A percentile compares a stretch with the other conserved stretches of the same genome.
phyloP scores from a whole-genome alignment of 2,113 vertebrate genomes.

The Aphyosemion australe region DNA sequence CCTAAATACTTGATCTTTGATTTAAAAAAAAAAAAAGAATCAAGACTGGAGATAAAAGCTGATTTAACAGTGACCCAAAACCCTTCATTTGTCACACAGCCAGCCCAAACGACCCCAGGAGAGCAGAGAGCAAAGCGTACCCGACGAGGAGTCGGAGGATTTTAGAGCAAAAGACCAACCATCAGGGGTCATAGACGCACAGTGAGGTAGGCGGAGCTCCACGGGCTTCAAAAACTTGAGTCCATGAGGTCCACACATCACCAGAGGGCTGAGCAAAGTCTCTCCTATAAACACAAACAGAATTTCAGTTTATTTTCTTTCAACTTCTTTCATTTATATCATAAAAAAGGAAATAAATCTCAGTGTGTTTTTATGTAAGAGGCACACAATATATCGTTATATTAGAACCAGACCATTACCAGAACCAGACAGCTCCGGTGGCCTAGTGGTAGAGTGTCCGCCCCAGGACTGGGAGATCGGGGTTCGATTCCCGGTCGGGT shows the following conservation, averaged over 20 bases:
- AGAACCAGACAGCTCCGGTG: no score
- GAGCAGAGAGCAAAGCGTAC: constrained; percentile 97
- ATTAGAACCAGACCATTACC: no score
- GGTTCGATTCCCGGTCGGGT: no score
- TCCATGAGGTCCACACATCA: constrained; percentile 98
- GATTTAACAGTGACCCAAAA: constrained; percentile 77
- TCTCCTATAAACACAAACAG: constrained; percentile 82
- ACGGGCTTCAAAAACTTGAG: constrained; percentile 99
- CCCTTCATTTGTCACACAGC: constrained; percentile 74
- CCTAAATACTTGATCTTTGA: constrained; percentile 6
- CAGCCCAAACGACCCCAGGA: constrained; percentile 88
- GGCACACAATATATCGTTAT: no score
- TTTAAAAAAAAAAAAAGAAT: constrained; percentile 16
- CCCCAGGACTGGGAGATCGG: no score
- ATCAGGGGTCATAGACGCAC: constrained; percentile 99
- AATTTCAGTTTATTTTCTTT: background rate
- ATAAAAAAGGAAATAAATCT: no score
- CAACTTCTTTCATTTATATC: background rate
- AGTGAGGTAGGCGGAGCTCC: constrained; percentile 98
- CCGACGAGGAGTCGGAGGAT: constrained; percentile 99
- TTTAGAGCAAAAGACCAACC: constrained; percentile 99
- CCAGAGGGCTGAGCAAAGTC: constrained; percentile 96
- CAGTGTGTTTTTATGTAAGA: no score
- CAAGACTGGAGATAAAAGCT: constrained; percentile 53
- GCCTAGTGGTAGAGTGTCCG: no score